Percentiles rank a stretch among this genome's conserved stretches.
Conservation (phyloP, 92 coral and sea anemone genomes). For the Porites cylindrica region DNA sequence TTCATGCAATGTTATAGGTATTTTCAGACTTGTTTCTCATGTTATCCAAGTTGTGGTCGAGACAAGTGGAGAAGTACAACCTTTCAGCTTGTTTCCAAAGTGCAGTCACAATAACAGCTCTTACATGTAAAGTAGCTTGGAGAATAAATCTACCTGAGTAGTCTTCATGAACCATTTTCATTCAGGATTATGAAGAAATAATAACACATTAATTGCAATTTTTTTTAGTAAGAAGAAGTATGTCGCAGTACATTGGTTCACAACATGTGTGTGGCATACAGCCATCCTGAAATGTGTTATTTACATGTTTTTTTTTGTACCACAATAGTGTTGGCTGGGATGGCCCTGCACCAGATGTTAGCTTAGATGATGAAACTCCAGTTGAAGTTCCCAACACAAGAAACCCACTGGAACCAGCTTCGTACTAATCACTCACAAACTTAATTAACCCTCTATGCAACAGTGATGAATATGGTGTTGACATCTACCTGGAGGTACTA, state of each 20-base stretch:
- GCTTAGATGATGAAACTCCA: constrained; percentile 7
- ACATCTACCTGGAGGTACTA: constrained; percentile 21
- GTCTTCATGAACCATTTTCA: not conserved
- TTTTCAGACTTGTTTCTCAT: constrained; percentile 8
- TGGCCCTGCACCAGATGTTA: constrained; percentile 35
- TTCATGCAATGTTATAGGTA: not conserved
- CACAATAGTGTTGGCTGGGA: constrained; percentile 30
- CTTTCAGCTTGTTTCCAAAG: constrained; percentile 6
- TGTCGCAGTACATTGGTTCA: not conserved
- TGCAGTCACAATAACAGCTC: not conserved
- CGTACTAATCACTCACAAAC: constrained; percentile 8
- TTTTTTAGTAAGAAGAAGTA: not conserved
- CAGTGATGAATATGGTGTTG: constrained; percentile 18
- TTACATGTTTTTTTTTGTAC: not conserved
- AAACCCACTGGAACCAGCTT: constrained; percentile 10
- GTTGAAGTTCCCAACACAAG: constrained; percentile 15
- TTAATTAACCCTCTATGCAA: constrained; percentile 4
- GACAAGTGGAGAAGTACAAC: not conserved
- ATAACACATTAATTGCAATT: not conserved
- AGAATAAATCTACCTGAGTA: no score
- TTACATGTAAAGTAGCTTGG: not conserved
- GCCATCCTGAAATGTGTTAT: constrained; percentile 1
- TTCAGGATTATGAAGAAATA: not conserved
- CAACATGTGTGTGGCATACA: not conserved
- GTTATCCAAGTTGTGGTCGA: not conserved